Percentiles rank a stretch among this genome's conserved stretches.
Conservation (phyloP, 2,888 invertebrate genomes). For the Deroplatys truncata region DNA sequence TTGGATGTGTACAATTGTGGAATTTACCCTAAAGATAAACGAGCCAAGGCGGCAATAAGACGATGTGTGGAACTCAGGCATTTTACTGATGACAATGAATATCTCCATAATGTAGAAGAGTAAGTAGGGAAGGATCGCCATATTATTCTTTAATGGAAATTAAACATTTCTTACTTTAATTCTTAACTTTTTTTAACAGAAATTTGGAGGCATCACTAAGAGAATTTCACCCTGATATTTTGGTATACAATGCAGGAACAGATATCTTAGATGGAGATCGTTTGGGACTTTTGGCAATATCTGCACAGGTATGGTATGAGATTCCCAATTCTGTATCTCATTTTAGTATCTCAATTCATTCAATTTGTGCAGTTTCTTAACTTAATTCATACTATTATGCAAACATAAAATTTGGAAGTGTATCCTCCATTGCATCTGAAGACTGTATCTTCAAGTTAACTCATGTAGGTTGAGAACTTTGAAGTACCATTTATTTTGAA, state of each 20-base stretch:
- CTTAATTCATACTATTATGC: not conserved
- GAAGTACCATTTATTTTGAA: no score
- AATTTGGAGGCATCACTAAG: slow-evolving; percentile 62
- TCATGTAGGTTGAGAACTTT: no score
- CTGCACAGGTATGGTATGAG: slow-evolving; percentile 54
- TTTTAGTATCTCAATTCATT: not conserved
- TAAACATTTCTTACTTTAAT: no score
- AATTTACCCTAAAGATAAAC: slow-evolving; percentile 75
- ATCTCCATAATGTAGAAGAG: slow-evolving; percentile 62
- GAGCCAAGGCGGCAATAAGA: slow-evolving; percentile 68
- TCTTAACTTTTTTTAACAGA: slow-evolving; percentile 44
- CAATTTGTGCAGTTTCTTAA: not conserved
- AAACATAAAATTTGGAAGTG: no score
- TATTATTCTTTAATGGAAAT: not conserved
- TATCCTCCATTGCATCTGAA: no score
- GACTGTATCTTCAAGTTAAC: no score
- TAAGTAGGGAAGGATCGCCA: slow-evolving; percentile 42
- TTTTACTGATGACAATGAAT: slow-evolving; percentile 63
- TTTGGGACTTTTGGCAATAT: slow-evolving; percentile 67
- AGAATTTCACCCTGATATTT: slow-evolving; percentile 71
- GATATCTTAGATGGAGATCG: slow-evolving; percentile 77
- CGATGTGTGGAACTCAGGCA: slow-evolving; percentile 63
- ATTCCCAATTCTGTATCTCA: not conserved
- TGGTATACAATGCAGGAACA: slow-evolving; percentile 93
- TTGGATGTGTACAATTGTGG: slow-evolving; percentile 79